Evolutionary conservation across 2,113 vertebrate species (phyloP).

Genomic region (Prochilodus magdalenae): DNA sequence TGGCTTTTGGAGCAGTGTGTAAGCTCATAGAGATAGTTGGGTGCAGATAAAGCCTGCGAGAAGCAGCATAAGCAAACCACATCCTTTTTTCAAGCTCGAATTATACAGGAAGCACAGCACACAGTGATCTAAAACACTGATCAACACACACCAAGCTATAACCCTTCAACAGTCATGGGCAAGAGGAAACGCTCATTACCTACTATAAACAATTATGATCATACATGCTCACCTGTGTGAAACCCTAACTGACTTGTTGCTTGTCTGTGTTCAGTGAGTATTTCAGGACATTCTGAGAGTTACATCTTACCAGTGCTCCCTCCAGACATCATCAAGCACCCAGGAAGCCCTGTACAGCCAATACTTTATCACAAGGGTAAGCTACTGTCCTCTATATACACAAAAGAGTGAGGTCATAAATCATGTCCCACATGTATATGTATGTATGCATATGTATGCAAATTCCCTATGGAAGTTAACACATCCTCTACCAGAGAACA

Average conservation of each 20-base stretch:
- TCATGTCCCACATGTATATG: neutral
- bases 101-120: neutral
- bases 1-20: neutral
- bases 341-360: neutral
- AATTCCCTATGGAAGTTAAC: no score
- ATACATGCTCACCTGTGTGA: neutral
- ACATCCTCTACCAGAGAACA: no score
- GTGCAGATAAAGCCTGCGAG: neutral
- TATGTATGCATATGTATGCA: no score
- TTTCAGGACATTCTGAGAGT: neutral
- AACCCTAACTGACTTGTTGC: neutral
- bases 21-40: neutral
- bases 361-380: neutral
- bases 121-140: neutral
- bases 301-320: neutral
- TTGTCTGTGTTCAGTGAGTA: neutral
- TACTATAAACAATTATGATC: neutral
- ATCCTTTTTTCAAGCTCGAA: neutral
- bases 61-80: neutral
- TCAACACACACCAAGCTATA: neutral
- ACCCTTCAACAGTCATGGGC: no score
- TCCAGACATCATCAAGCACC: conserved; percentile 34
- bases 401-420: neutral
- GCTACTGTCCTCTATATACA: no score
- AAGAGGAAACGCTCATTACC: no score